Evolutionary conservation across 2,888 invertebrate genomes (phyloP).

Genomic region (Andrena chrysosceles): DNA sequence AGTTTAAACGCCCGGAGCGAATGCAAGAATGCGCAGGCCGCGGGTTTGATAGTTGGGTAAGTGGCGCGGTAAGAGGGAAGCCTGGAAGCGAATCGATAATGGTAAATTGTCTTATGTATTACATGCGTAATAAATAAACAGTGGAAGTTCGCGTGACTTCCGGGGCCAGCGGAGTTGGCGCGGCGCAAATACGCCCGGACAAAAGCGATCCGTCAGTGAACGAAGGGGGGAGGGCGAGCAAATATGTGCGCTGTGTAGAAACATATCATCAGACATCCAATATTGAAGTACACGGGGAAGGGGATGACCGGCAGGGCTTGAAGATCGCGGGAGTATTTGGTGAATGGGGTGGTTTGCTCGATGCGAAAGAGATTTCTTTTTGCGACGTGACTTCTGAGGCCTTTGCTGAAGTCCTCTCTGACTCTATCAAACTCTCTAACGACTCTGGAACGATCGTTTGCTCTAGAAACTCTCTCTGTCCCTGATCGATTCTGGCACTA

Average conservation of each 20-base stretch:
- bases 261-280: conserved; percentile 3
- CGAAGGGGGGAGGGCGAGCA: not conserved
- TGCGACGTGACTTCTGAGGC: too few species aligned
- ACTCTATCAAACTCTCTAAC: too few species aligned
- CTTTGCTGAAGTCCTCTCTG: too few species aligned
- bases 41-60: not conserved
- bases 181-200: conserved; percentile 1
- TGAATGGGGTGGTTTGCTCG: not conserved
- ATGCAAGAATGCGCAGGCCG: conserved; percentile 24
- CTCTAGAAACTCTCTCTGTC: not conserved
- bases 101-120: conserved; percentile 42
- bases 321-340: not conserved
- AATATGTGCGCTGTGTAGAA: not conserved
- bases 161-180: conserved; percentile 25
- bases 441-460: too few species aligned
- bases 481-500: too few species aligned
- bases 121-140: conserved; percentile 50
- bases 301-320: not conserved
- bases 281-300: not conserved
- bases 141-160: conserved; percentile 52
- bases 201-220: not conserved
- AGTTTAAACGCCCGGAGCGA: not conserved
- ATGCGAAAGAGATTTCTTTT: too few species aligned
- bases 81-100: conserved; percentile 52
- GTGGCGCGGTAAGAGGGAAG: conserved; percentile 7